Base-by-base conservation (phyloP, 64 coral and sea anemone species). In the Acropora yongei region DNA sequence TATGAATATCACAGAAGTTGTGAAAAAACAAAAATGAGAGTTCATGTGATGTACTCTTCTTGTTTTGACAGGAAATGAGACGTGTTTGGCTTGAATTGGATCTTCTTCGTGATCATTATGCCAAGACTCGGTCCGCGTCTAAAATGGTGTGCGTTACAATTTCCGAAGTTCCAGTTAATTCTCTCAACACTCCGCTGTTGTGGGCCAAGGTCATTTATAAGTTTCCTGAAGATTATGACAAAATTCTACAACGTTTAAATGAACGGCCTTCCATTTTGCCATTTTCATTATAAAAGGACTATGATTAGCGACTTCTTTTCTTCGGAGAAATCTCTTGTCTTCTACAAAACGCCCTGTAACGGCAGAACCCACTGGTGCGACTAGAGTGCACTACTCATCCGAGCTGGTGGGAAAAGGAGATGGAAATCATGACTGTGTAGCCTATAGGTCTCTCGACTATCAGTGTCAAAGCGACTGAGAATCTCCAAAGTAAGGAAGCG, bases 1-100 rank as follows among this genome's bases (percentile, higher is more conserved):
- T 30, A 30, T 30, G 30, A 30, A 30, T 30, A 30, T 30, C 30
- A 30, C 30, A 30, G 30, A 30, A 30, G 30, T 30, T 30, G 30
- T 30, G 30, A 30, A 30, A 30, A 30, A 30, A 30, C 30, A 30
- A 30, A 30, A 30, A 30, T 30, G 30, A 30, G 30, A 30, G 30
- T 30, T 30, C 44, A 7, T 2, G 7, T 76, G 3, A 42, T 13
- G 20, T 51, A 51, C 48, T 18, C 30, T 42, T 80, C n/a, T 49
- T 80, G 9, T 57, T 81, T 45, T 78, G 75, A 1, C 30, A 85
- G 82, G 65, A 85, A 10, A 19, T 72, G 43, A 71, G 65, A 44
- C 82, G 82, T 72, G 82, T 85, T 13, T 85, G 82, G 82, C 10
- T 47, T 49, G 82, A 85, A 63, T 66, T 85, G 16, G 82, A 85